phyloP scores from a whole-genome alignment of 2,888 invertebrate genomes.

The Aplocera efformata region DNA sequence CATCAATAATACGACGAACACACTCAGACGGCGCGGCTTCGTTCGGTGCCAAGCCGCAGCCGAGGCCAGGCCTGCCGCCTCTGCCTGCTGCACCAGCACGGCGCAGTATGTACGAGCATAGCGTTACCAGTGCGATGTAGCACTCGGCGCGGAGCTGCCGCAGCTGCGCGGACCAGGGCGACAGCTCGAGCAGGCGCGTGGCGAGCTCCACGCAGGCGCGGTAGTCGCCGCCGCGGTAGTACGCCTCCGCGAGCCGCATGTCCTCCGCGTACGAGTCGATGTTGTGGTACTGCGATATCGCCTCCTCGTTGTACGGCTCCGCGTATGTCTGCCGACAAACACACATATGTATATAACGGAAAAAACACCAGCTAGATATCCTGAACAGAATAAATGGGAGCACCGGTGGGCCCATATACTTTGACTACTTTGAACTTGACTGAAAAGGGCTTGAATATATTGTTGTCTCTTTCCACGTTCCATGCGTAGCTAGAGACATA shows the following conservation, averaged over 20 bases:
- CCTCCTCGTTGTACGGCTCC: slow-evolving; percentile 90
- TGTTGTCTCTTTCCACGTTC: too few relatives aligned
- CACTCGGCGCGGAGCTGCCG: slow-evolving; percentile 93
- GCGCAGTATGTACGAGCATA: neutral
- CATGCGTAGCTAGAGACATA: too few relatives aligned
- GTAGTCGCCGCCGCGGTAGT: slow-evolving; percentile 74
- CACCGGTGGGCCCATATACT: too few relatives aligned
- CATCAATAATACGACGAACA: too few relatives aligned
- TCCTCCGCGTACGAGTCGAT: slow-evolving; percentile 85
- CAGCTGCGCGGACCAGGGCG: slow-evolving; percentile 93
- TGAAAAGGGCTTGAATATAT: too few relatives aligned
- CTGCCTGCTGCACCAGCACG: neutral
- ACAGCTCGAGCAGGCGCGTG: slow-evolving; percentile 87
- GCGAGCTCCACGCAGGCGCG: slow-evolving; percentile 74
- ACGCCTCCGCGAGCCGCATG: slow-evolving; percentile 78
- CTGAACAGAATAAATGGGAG: too few relatives aligned
- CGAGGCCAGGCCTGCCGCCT: too few relatives aligned
- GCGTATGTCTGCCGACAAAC: slow-evolving; percentile 46
- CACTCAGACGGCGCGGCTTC: too few relatives aligned
- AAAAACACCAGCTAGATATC: neutral
- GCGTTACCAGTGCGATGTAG: slow-evolving; percentile 82
- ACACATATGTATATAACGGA: neutral
- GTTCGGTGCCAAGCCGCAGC: too few relatives aligned
- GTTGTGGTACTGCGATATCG: slow-evolving; percentile 83
- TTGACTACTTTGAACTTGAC: too few relatives aligned